Evolutionary conservation across 2,797 vertebrate genomes (phyloP), one percentile per base, ranked within the genome.

Genomic region (Hoplostethus atlanticus): DNA sequence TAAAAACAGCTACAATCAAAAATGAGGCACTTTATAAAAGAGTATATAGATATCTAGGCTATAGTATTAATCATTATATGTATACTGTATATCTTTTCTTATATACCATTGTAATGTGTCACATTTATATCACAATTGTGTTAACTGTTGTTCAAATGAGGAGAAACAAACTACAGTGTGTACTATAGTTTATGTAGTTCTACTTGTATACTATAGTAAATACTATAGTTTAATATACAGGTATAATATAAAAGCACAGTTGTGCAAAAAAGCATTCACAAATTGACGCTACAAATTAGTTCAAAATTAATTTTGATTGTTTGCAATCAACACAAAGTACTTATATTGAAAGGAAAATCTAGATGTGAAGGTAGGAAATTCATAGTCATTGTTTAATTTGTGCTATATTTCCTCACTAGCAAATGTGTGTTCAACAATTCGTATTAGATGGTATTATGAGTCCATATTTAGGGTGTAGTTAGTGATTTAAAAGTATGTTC

Each of bases 1-100:
- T 94, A 93, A 94, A 94, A 95, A 94, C 94, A 93, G 94, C 94
- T 95, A 95, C 94, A 95, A 95, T 95, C 93, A 93, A 94, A 95
- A 95, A 95, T 94, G 86, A 95, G 95, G 94, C 94, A 95, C 95
- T 95, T 95, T 93, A 94, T 93, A 92, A 93, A 94, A 94, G 91
- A 93, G 89, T 89, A 93, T 90, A 91, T 91, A 92, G 83, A 90
- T 89, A 90, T 94, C 81, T 92, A 92, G 84, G 84, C 89, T 93
- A 92, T 89, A 90, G 84, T 91, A 90, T 94, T 84, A 78, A 90
- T 91, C 86, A 92, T 93, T 91, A 94, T 94, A 94, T 91, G 90
- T 93, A 92, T 93, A 91, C 79, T 94, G 90, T 93, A 91, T 93
- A 92, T 89, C 84, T 81, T 54, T 78, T 76, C 38, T 87, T 76